Conservation (phyloP, 1,140 invertebrate species). For the Zaprionus ghesquierei region DNA sequence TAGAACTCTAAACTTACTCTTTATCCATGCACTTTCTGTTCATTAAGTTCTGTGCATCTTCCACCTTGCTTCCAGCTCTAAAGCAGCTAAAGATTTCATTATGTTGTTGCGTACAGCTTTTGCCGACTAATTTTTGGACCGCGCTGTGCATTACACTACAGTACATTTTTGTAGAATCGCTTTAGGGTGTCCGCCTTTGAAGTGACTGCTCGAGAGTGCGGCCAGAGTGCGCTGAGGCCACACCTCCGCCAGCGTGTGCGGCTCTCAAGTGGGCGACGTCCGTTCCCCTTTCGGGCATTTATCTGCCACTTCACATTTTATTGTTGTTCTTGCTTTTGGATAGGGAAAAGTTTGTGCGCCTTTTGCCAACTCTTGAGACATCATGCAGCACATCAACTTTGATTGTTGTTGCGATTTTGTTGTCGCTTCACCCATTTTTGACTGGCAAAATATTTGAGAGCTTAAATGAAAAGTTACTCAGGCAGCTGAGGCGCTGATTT, state of each 20-base stretch:
- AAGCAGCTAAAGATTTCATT: neutral
- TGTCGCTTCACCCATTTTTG: no score
- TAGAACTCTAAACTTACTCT: no score
- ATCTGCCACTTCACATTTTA: constrained; percentile 57
- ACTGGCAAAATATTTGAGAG: constrained; percentile 22
- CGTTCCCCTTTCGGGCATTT: constrained; percentile 50
- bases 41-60: neutral
- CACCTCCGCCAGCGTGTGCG: constrained; percentile 31
- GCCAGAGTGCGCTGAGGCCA: constrained; percentile 24
- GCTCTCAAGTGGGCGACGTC: constrained; percentile 45
- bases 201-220: constrained; percentile 9
- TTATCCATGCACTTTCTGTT: no score
- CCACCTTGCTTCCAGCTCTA: neutral
- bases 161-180: constrained; percentile 14
- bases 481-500: constrained; percentile 8
- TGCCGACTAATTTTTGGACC: neutral
- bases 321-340: constrained; percentile 42
- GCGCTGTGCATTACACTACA: neutral
- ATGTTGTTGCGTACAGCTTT: neutral
- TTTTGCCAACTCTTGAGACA: constrained; percentile 62
- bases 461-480: constrained; percentile 38
- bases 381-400: constrained; percentile 58
- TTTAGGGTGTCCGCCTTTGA: constrained; percentile 13
- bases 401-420: constrained; percentile 44
- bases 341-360: constrained; percentile 50